Conservation (phyloP, 2,797 vertebrate genomes). For the Gymnothorax reevesii region DNA sequence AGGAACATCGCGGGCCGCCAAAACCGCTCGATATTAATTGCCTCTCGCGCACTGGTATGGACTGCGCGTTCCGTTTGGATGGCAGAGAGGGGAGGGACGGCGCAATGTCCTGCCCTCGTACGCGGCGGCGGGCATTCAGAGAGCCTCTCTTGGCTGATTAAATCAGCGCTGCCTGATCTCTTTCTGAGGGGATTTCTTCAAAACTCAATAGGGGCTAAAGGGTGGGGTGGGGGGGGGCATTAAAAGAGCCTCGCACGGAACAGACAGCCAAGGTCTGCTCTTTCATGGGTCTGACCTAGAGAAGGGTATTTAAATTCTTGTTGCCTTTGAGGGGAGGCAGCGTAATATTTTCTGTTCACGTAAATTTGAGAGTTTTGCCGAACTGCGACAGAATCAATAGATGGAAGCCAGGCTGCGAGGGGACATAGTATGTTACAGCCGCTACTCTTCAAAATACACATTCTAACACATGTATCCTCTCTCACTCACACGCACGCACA, state of each 20-base stretch:
- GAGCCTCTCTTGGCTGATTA: slow-evolving; percentile 71
- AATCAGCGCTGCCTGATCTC: slow-evolving; percentile 65
- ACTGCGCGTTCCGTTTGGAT: slow-evolving; percentile 50
- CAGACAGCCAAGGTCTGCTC: slow-evolving; percentile 44
- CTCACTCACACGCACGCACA: no score
- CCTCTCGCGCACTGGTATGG: slow-evolving; percentile 64
- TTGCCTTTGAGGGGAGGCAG: slow-evolving; percentile 42
- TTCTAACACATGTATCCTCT: no score
- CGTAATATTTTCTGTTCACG: slow-evolving; percentile 49
- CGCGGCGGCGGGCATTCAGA: slow-evolving; percentile 72
- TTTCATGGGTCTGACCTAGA: slow-evolving; percentile 40
- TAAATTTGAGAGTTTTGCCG: slow-evolving; percentile 44
- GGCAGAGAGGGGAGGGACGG: slow-evolving; percentile 14
- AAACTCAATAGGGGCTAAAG: slow-evolving; percentile 46
- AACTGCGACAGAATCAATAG: slow-evolving; percentile 61
- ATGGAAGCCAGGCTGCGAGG: slow-evolving; percentile 37
- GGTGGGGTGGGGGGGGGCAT: not conserved
- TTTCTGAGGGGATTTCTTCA: slow-evolving; percentile 51
- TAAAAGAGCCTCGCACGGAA: slow-evolving; percentile 39
- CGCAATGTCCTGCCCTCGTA: slow-evolving; percentile 61
- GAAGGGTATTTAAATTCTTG: slow-evolving; percentile 39
- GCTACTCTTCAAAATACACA: slow-evolving; percentile 41
- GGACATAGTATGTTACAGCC: slow-evolving; percentile 55
- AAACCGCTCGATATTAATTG: slow-evolving; percentile 82
- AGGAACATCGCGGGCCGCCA: slow-evolving; percentile 70